Conservation (phyloP, 2,113 vertebrate species). For the Mellivora capensis region DNA sequence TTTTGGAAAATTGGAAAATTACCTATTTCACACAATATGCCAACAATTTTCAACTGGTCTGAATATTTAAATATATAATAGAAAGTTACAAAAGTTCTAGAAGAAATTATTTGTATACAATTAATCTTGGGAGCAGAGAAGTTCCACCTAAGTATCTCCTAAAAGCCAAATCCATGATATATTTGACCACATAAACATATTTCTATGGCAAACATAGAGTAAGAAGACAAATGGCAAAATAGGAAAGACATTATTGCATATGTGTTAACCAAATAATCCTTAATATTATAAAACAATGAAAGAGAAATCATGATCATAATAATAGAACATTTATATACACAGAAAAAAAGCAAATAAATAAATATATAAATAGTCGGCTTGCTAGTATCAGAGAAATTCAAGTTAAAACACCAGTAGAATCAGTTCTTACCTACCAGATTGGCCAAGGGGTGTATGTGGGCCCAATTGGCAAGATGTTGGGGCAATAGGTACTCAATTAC, state of each 20-base stretch:
- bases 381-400: background rate
- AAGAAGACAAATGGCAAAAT: background rate
- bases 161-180: background rate
- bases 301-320: background rate
- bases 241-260: background rate
- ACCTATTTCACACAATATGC: background rate
- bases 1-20: background rate
- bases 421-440: background rate
- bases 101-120: background rate
- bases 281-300: conserved; percentile 1
- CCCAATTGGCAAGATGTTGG: background rate
- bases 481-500: background rate
- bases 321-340: background rate
- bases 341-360: background rate
- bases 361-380: background rate
- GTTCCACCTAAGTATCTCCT: background rate
- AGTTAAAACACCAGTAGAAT: background rate
- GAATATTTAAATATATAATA: background rate
- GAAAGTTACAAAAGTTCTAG: background rate
- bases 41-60: background rate
- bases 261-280: background rate
- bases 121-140: background rate
- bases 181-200: background rate
- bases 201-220: background rate
- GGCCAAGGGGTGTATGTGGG: background rate